These are phyloP conservation scores for Hozukius guyotensis DNA, from an alignment of 2,797 vertebrate genomes.

Conservation along the genomic window DNA sequence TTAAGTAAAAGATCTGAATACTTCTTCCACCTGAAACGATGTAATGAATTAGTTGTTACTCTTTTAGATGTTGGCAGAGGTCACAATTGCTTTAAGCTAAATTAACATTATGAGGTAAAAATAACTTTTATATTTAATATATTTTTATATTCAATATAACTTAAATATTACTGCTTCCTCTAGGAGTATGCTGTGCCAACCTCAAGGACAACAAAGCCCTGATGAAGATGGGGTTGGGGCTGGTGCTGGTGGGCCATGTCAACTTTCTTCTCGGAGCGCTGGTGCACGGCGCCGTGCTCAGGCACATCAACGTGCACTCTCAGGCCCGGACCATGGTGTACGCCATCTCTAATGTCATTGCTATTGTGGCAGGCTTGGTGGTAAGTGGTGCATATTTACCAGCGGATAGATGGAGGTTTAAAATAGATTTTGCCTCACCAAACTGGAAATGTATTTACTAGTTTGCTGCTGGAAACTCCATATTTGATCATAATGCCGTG, in stretches of 20 bases:
- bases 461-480: background rate
- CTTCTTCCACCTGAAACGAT: too few species aligned
- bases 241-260: slow-evolving; percentile 91
- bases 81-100: too few species aligned
- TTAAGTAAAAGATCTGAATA: too few species aligned
- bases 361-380: slow-evolving; percentile 86
- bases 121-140: too few species aligned
- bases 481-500: background rate
- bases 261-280: slow-evolving; percentile 88
- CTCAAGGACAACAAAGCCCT: slow-evolving; percentile 87
- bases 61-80: too few species aligned
- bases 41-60: too few species aligned
- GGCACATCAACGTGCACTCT: slow-evolving; percentile 79
- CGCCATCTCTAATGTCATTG: slow-evolving; percentile 84
- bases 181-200: slow-evolving; percentile 83
- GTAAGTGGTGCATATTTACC: slow-evolving; percentile 69
- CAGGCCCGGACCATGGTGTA: slow-evolving; percentile 81
- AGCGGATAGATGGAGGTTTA: background rate
- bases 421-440: background rate
- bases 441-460: background rate
- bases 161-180: background rate
- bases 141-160: too few species aligned
- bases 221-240: slow-evolving; percentile 93
- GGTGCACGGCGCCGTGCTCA: slow-evolving; percentile 88
- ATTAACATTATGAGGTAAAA: background rate